phyloP scores from a whole-genome alignment of 2,113 vertebrate species.

The Albula goreensis region DNA sequence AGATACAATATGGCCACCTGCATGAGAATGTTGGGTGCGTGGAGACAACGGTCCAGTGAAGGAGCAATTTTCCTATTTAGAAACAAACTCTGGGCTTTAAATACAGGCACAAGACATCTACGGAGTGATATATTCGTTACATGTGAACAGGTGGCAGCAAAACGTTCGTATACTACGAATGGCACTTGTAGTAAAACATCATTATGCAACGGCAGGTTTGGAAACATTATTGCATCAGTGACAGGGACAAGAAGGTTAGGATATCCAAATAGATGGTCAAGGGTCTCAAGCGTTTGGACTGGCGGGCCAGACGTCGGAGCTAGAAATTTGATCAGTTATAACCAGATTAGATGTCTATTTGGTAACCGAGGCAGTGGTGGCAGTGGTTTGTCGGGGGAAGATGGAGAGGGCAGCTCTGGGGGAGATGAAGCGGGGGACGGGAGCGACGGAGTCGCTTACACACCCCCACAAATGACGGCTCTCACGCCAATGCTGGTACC shows the following conservation, averaged over 20 bases:
- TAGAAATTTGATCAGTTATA: neutral
- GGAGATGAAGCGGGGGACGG: constrained; percentile 37
- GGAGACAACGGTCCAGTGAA: constrained; percentile 40
- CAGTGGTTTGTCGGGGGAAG: constrained; percentile 69
- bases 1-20: constrained; percentile 67
- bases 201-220: constrained; percentile 13
- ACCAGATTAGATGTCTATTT: constrained; percentile 46
- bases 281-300: constrained; percentile 30
- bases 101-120: neutral
- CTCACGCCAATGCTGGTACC: constrained; percentile 90
- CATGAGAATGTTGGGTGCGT: constrained; percentile 56
- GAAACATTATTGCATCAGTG: constrained; percentile 20
- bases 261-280: constrained; percentile 46
- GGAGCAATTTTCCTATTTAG: neutral
- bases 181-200: constrained; percentile 1
- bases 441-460: constrained; percentile 46
- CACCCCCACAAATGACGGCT: constrained; percentile 79
- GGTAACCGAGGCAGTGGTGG: constrained; percentile 64
- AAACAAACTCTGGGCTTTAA: neutral
- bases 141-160: neutral
- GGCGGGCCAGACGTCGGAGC: neutral
- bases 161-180: constrained; percentile 36
- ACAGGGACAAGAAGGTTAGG: constrained; percentile 33
- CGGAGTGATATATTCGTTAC: neutral
- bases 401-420: constrained; percentile 57